These are phyloP conservation scores for Apotomis turbidana DNA, from an alignment of 2,888 invertebrate species.

Conservation along the genomic window DNA sequence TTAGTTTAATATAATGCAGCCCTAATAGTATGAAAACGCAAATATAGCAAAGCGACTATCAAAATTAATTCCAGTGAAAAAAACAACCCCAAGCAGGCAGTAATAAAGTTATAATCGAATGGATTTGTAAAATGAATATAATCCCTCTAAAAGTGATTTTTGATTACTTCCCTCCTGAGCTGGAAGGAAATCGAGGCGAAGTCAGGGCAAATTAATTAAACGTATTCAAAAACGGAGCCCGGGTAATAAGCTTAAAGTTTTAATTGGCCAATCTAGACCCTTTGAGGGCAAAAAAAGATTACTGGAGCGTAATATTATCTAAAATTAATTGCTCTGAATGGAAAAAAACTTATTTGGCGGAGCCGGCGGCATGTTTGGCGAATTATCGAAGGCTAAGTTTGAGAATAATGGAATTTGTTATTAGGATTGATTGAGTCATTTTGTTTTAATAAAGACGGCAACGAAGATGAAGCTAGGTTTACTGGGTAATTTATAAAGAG, in stretches of 20 bases:
- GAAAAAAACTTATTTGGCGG: slow-evolving; percentile 33
- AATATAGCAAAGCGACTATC: slow-evolving; percentile 1
- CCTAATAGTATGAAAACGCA: neutral
- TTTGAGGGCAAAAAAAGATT: slow-evolving; percentile 43
- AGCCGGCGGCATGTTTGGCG: slow-evolving; percentile 9
- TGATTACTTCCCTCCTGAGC: slow-evolving; percentile 37
- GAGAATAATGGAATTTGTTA: slow-evolving; percentile 4
- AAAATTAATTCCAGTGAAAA: slow-evolving; percentile 24
- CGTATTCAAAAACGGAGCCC: slow-evolving; percentile 56
- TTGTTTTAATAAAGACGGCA: neutral
- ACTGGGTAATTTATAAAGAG: too few relatives aligned
- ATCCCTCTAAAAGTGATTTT: slow-evolving; percentile 41
- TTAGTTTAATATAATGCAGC: neutral
- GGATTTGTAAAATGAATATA: slow-evolving; percentile 38
- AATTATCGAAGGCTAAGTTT: slow-evolving; percentile 3
- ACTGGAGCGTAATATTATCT: slow-evolving; percentile 43
- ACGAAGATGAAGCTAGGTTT: too few relatives aligned
- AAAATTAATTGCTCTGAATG: slow-evolving; percentile 42
- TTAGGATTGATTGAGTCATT: neutral
- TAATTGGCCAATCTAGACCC: slow-evolving; percentile 58
- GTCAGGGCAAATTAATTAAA: slow-evolving; percentile 58
- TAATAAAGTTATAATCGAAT: slow-evolving; percentile 30
- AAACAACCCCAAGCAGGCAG: slow-evolving; percentile 8
- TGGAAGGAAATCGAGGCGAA: slow-evolving; percentile 34
- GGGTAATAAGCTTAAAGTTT: slow-evolving; percentile 61